Percentiles rank a stretch among this genome's conserved stretches.
phyloP scores from a whole-genome alignment of 2,888 invertebrate species.

The Salticus scenicus region DNA sequence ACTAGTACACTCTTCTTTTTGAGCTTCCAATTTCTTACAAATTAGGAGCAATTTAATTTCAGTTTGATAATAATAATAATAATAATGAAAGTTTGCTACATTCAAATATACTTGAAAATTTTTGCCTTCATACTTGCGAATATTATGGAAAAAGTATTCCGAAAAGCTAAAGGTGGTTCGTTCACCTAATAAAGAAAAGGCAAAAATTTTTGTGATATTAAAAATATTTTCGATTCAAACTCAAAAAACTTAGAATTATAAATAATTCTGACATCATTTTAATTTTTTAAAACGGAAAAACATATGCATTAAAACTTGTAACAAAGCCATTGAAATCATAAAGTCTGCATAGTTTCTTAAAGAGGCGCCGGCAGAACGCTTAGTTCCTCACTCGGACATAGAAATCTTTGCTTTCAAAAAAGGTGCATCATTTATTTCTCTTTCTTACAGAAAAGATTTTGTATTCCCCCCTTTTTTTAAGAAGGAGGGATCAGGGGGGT shows the following conservation, averaged over 20 bases:
- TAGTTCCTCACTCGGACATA: slow-evolving; percentile 36
- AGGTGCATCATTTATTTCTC: slow-evolving; percentile 59
- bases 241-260: background rate
- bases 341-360: slow-evolving; percentile 24
- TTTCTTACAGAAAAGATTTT: background rate
- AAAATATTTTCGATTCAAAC: too few species aligned
- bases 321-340: background rate
- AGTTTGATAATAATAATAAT: too few species aligned
- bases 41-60: too few species aligned
- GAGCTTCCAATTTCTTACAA: too few species aligned
- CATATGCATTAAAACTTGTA: background rate
- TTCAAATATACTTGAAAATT: too few species aligned
- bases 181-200: too few species aligned
- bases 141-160: too few species aligned
- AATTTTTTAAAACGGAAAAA: background rate
- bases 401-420: slow-evolving; percentile 41
- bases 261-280: background rate
- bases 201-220: too few species aligned
- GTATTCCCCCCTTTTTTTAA: background rate
- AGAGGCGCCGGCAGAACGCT: slow-evolving; percentile 25
- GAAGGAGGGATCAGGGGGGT: slow-evolving; percentile 28
- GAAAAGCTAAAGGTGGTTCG: too few species aligned
- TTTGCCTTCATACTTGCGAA: too few species aligned
- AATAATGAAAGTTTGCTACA: too few species aligned
- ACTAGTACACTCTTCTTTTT: too few species aligned